These are phyloP conservation scores for Aleiodes testaceus DNA, from an alignment of 2,888 invertebrate species.

Conservation along the genomic window DNA sequence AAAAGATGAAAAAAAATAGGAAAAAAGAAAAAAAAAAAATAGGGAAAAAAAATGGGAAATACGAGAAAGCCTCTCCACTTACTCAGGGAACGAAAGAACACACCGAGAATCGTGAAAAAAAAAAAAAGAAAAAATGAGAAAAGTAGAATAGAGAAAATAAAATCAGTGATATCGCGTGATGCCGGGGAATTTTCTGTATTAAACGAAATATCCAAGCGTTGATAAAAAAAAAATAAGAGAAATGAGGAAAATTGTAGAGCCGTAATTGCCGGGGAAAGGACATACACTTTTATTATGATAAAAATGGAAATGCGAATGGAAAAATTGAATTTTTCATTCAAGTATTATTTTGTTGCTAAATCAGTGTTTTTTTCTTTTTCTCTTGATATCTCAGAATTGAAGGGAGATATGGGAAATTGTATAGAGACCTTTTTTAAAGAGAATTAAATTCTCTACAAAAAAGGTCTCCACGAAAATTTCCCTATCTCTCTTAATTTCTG, in stretches of 20 bases:
- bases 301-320: background rate
- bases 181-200: constrained; percentile 29
- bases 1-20: background rate
- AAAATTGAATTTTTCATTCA: background rate
- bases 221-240: background rate
- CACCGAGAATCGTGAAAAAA: constrained; percentile 22
- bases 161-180: constrained; percentile 30
- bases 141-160: constrained; percentile 12
- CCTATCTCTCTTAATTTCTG: too few species aligned
- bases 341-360: too few species aligned
- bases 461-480: too few species aligned
- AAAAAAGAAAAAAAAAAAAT: background rate
- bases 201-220: constrained; percentile 28
- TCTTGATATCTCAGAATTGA: too few species aligned
- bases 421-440: too few species aligned
- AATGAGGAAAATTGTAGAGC: background rate
- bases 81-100: constrained; percentile 23
- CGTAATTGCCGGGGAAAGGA: constrained; percentile 17
- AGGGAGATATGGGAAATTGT: too few species aligned
- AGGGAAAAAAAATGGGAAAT: constrained; percentile 19
- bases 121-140: background rate
- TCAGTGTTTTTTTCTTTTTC: background rate
- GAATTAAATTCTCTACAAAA: too few species aligned
- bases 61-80: constrained; percentile 29
- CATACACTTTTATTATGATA: constrained; percentile 1